Evolutionary conservation across 2,113 vertebrate species (phyloP).

Genomic region (Grallaria varia): DNA sequence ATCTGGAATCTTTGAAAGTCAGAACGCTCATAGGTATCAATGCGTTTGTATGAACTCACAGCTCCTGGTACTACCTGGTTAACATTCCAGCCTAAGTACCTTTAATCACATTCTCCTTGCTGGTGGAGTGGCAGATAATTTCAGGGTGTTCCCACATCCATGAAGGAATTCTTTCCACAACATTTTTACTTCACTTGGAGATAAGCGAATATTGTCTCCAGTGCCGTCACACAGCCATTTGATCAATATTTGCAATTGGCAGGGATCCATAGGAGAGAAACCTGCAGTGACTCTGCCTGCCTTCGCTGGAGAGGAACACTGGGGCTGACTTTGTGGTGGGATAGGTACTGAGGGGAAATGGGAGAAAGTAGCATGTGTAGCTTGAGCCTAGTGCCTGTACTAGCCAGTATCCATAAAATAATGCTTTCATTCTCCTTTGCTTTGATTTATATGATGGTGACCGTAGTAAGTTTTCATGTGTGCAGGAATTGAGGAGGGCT

Average conservation of each 20-base stretch:
- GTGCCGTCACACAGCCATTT: neutral
- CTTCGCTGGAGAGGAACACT: neutral
- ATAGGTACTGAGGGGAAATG: neutral
- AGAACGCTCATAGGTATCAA: neutral
- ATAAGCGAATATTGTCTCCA: slow-evolving; percentile 16
- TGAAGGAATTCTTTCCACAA: neutral
- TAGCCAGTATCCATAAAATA: neutral
- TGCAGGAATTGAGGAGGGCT: neutral
- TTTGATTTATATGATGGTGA: neutral
- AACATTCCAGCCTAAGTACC: neutral
- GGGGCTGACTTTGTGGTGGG: neutral
- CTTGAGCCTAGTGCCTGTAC: neutral
- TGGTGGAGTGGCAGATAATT: neutral
- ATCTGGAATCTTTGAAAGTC: slow-evolving; percentile 49
- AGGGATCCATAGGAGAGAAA: neutral
- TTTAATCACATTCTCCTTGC: neutral
- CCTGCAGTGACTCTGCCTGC: slow-evolving; percentile 19
- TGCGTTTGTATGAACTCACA: neutral
- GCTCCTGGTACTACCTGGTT: neutral
- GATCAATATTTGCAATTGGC: slow-evolving; percentile 44
- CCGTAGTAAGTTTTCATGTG: neutral
- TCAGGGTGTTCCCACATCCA: neutral
- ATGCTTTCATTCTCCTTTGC: neutral
- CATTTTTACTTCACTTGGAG: slow-evolving; percentile 21
- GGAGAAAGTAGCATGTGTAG: neutral